Conservation (phyloP, 2,888 invertebrate species). For the Salticus scenicus region DNA sequence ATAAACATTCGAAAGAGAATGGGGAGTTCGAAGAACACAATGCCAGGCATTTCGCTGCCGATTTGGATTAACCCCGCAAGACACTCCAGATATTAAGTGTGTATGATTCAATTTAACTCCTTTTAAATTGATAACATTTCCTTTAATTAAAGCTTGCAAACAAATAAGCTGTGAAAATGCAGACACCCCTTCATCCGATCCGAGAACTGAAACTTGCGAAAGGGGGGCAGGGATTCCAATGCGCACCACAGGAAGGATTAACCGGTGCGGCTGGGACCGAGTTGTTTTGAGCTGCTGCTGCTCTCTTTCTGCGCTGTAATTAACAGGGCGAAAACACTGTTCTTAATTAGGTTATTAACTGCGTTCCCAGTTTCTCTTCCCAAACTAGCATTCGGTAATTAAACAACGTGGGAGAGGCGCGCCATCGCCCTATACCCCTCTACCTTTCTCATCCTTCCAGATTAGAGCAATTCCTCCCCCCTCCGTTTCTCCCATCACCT, state of each 20-base stretch:
- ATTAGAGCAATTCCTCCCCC: constrained; percentile 3
- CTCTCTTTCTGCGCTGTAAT: constrained; percentile 59
- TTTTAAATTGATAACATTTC: constrained; percentile 70
- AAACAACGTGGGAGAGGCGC: constrained; percentile 68
- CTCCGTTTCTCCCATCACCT: neutral
- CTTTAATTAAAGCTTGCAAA: constrained; percentile 66
- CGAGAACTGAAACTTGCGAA: neutral
- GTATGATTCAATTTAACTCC: constrained; percentile 68
- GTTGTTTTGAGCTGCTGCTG: constrained; percentile 45
- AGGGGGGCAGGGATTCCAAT: neutral
- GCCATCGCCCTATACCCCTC: constrained; percentile 21
- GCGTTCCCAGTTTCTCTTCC: constrained; percentile 38
- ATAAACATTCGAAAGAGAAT: too few species aligned
- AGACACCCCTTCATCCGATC: constrained; percentile 14
- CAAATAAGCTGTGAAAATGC: constrained; percentile 67
- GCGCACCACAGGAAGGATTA: constrained; percentile 39
- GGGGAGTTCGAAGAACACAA: neutral
- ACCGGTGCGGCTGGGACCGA: constrained; percentile 41
- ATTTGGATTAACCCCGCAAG: constrained; percentile 38
- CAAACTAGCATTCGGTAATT: constrained; percentile 67
- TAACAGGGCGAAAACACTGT: constrained; percentile 69
- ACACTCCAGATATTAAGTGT: constrained; percentile 52
- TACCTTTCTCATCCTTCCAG: constrained; percentile 2
- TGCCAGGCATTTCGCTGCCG: neutral
- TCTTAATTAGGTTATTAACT: constrained; percentile 70